Conservation (phyloP, 2,888 invertebrate species). For the Tipula lateralis region DNA sequence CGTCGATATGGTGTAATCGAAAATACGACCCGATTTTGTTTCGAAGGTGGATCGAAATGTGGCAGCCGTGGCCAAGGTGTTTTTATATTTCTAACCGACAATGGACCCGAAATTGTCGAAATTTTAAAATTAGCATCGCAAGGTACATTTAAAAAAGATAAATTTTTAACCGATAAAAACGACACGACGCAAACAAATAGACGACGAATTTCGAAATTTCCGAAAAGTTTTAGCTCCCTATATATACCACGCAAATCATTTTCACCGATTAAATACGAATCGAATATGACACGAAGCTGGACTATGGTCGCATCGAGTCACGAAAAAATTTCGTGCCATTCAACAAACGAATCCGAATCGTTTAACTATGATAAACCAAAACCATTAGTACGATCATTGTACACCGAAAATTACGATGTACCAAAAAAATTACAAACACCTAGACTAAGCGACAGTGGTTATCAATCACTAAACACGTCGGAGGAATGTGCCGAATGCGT, state of each 20-base stretch:
- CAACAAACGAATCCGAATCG: not conserved
- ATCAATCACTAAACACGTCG: conserved; percentile 19
- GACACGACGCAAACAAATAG: not conserved
- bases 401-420: conserved; percentile 5
- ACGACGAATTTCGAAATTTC: not conserved
- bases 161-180: not conserved
- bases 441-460: not conserved
- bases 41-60: conserved; percentile 13
- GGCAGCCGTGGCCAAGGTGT: not conserved
- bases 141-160: not conserved
- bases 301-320: not conserved
- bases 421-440: not conserved
- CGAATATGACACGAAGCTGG: not conserved
- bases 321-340: not conserved
- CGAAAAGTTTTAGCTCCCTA: conserved; percentile 14
- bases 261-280: not conserved
- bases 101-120: not conserved
- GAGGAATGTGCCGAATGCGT: not conserved
- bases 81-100: not conserved
- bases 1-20: not conserved
- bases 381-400: not conserved
- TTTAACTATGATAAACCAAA: not conserved
- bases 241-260: not conserved
- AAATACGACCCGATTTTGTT: not conserved
- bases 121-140: conserved; percentile 3